Base-by-base conservation (phyloP, 2,113 vertebrate genomes). In the Hyaena hyaena region DNA sequence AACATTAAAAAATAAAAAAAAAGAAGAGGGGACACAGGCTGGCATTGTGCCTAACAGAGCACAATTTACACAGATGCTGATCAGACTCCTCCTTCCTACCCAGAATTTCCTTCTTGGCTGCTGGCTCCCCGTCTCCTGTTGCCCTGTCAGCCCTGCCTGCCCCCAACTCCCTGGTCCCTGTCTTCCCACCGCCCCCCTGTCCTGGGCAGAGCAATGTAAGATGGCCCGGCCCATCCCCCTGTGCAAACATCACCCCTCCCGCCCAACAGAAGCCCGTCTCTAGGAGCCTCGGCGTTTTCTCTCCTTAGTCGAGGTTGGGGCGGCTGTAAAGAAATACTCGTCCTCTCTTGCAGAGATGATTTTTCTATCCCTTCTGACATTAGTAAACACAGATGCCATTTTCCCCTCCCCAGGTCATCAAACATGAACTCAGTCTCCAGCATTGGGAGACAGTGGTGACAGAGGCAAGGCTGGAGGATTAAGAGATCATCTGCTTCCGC, bases 111-210 rank as follows among this genome's bases (percentile, higher is more conserved):
- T 74, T 73, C 84, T 50, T 21, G 14, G 39, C 12, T 58, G 55
- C 69, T 35, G 48, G 14, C 31, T 63, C 79, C 66, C 16, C 17
- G 4, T 24, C 58, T 21, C 58, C 39, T 82, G 1, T n/a, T 23
- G 80, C 15, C 85, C 71, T 48, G 48, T 28, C 1, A 1, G 26
- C 71, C 26, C 45, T 69, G 15, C 11, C 39, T 84, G 61, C 31
- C 3, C 63, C 21, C 43, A 2, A 0, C 24, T 45, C 53, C 5
- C 39, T 45, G 7, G 2, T 23, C 33, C 5, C 2, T 0, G 24
- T 19, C 35, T 87, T 58, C 50, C 83, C 43, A 28, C 12, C 9
- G 3, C 31, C 4, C 50, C 17, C 7, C 4, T 6, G 7, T 50
- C 50, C 23, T 3, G 21, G 53, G 12, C 82, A 66, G 43, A 93